These are phyloP conservation scores for Mastigias papua DNA, from an alignment of 30 jellyfish, hydroid and myxozoan genomes.

Conservation along the genomic window DNA sequence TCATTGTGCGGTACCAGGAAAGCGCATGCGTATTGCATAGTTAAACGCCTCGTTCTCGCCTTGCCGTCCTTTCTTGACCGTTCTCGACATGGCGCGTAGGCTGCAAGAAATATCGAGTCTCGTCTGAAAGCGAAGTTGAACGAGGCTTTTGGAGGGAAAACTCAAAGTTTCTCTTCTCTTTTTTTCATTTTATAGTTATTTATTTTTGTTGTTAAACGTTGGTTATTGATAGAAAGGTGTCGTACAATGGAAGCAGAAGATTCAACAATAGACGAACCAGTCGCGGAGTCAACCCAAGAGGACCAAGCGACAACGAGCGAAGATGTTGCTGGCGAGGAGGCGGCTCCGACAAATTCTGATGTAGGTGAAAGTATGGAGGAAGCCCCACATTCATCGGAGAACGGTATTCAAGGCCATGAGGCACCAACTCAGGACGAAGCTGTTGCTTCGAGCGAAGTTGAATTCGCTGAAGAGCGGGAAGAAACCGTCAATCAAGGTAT, in stretches of 20 bases:
- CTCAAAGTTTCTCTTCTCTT: slow-evolving; percentile 45
- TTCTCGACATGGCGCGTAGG: slow-evolving; percentile 95
- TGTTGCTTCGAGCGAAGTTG: slow-evolving; percentile 13
- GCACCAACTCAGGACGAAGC: slow-evolving; percentile 35
- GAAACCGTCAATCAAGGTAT: slow-evolving; percentile 41
- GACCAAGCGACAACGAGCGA: neutral
- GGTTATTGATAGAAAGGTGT: neutral
- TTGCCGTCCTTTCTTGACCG: slow-evolving; percentile 71
- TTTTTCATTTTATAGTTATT: neutral
- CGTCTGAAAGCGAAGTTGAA: slow-evolving; percentile 73
- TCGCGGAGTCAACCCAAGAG: slow-evolving; percentile 4
- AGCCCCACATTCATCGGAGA: slow-evolving; percentile 23
- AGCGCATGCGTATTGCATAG: slow-evolving; percentile 34
- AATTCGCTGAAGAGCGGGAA: neutral
- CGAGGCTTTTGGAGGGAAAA: slow-evolving; percentile 90
- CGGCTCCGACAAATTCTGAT: slow-evolving; percentile 4
- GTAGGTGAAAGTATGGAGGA: slow-evolving; percentile 1
- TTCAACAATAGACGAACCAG: slow-evolving; percentile 5
- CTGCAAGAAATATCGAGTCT: slow-evolving; percentile 65
- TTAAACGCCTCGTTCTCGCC: slow-evolving; percentile 88
- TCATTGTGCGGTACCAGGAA: neutral
- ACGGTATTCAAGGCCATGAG: neutral
- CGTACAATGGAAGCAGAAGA: slow-evolving; percentile 2
- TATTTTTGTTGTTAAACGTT: neutral
- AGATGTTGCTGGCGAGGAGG: slow-evolving; percentile 24